Evolutionary conservation across 30 jellyfish, hydroid and myxozoan genomes (phyloP), one percentile per base, ranked within the genome.

Genomic region (Aurelia aurita complex sp. Pacific): DNA sequence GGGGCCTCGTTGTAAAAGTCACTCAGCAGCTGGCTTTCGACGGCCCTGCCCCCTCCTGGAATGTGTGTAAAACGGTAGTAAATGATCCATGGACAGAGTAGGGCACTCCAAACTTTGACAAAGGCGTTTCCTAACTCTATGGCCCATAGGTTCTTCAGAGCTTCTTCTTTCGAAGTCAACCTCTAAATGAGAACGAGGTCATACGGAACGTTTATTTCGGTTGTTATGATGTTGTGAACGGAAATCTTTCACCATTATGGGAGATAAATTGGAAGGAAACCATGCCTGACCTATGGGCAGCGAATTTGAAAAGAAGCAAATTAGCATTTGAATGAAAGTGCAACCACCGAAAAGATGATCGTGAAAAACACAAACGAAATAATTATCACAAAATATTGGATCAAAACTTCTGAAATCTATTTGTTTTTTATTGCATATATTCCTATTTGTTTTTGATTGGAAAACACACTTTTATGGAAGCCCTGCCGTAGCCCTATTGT

Each of bases 291-390:
- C 64, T 76, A 35, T 57, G 33, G 76, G 67, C 36, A 76, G 86
- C 63, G 76, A 76, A 76, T 57, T 74, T 76, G 52, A 76, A 76
- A 76, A 40, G 66, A 36, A 64, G 52, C 67, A 76, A 38, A 76
- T 76, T 76, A 76, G 86, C 86, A 76, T 76, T 40, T 82, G 91
- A 82, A 82, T 80, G 79, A 4, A 52, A 69, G 85, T 78, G 65
- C 87, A 73, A 61, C 87, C 77, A 74, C 81, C 87, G 81, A 67
- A 82, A 54, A 64, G 66, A 73, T 69, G 76, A 13, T 76, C 60
- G 66, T 79, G 29, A 79, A 79, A 62, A 40, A 64, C 73, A 79
- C 81, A 79, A 79, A 79, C 89, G 81, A 64, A 66, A 14, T 51
- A 14, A 79, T 79, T 64, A 79, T 79, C 89, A 71, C 9, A 11